Base-by-base conservation (phyloP, 2,888 invertebrate genomes). In the Chloroclysta siterata region DNA sequence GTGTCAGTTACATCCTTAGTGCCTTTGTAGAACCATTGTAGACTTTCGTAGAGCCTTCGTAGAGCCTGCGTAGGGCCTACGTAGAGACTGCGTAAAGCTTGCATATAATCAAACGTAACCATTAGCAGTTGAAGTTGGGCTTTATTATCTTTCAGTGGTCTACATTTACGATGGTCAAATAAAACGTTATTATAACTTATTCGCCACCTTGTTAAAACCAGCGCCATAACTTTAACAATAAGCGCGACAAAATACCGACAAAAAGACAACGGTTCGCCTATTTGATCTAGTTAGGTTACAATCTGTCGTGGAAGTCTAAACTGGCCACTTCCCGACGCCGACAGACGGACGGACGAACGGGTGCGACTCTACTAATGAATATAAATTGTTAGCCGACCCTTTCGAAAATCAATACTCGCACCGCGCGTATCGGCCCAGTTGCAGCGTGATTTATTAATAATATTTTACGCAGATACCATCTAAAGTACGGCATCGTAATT, bases 401-500 rank as follows among this genome's bases (percentile, higher is more conserved):
- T 85, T 89, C 53, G 50, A 84, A 91, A 92, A 92, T 91, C 91
- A 90, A 93, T 91, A 89, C 78, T 53, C 65, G 56, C 41, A 53
- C 77, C 57, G 79, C 59, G 79, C 84, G 72, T 88, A 90, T 88
- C 88, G 79, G 81, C 74, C 78, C 84, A 81, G 87, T 88, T 87
- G 83, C 80, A 79, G 73, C 77, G 79, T 91, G 90, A 91, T 91
- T 91, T 91, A 91, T 91, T 87, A 87, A 87, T 86, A 87, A 88
- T 88, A 90, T 90, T 88, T 90, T 89, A 91, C 87, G 82, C 70
- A 78, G 90, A 91, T 91, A 89, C 76, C 56, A 91, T 92, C 92
- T 90, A 88, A 90, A 90, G 89, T 89, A 87, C 84, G 83, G 78
- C 81, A 75, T 83, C 81, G 80, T 90, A 88, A 91, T 90, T 90